Evolutionary conservation across 2,113 vertebrate species (phyloP).

Genomic region (Columba livia): DNA sequence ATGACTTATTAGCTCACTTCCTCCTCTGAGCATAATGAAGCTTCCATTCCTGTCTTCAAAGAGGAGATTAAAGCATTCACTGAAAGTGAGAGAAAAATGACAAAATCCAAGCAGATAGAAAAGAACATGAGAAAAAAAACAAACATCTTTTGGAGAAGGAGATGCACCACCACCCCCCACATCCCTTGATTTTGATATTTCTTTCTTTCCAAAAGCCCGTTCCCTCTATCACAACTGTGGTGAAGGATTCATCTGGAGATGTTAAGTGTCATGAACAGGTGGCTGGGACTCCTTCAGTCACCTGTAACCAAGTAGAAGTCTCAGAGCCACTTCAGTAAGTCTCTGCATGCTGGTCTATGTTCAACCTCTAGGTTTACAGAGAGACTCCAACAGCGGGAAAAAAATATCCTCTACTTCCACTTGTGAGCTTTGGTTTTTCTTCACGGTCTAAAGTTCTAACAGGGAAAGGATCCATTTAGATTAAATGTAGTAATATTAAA

Average conservation of each 20-base stretch:
- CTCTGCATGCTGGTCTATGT: fast-evolving
- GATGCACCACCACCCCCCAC: fast-evolving
- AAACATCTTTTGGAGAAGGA: background rate
- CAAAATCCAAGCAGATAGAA: background rate
- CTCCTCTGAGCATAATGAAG: background rate
- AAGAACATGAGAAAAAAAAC: background rate
- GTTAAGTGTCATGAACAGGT: background rate
- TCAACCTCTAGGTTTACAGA: background rate
- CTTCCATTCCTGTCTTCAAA: background rate
- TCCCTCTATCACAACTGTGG: background rate
- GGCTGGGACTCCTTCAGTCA: background rate
- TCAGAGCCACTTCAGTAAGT: background rate
- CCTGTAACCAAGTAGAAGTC: background rate
- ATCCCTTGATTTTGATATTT: background rate
- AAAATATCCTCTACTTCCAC: background rate
- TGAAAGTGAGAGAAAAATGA: background rate
- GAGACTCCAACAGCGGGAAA: background rate
- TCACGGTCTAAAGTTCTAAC: background rate
- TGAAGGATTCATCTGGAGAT: background rate
- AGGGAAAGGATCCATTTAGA: background rate
- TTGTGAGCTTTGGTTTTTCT: background rate
- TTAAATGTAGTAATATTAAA: background rate
- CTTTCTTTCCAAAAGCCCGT: background rate
- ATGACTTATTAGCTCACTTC: background rate
- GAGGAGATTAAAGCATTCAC: background rate